Conservation (phyloP, 2,113 vertebrate species). For the Alligator sinensis region DNA sequence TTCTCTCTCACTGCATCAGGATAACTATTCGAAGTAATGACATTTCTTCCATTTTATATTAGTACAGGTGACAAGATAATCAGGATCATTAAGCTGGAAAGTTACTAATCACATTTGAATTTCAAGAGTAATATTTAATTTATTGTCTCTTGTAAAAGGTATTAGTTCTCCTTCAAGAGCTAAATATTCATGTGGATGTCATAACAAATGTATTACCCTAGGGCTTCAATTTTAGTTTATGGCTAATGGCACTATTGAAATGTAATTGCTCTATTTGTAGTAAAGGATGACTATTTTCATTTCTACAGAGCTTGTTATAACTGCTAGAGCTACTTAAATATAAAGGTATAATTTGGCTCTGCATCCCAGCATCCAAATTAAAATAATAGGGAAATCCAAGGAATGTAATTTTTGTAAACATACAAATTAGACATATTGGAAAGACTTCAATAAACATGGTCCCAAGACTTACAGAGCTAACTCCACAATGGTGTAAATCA, state of each 20-base stretch:
- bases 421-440: background rate
- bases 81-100: slow-evolving; percentile 9
- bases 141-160: slow-evolving; percentile 17
- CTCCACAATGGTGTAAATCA: background rate
- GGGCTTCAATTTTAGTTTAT: background rate
- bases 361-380: background rate
- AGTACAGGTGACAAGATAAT: background rate
- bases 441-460: background rate
- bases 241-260: background rate
- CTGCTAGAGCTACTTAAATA: slow-evolving; percentile 19
- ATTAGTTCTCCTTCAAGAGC: background rate
- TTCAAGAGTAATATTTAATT: slow-evolving; percentile 37
- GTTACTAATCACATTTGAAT: slow-evolving; percentile 22
- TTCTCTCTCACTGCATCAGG: background rate
- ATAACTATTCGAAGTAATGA: background rate
- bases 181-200: background rate
- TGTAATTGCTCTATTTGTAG: background rate
- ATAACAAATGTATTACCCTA: background rate
- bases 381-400: slow-evolving; percentile 9
- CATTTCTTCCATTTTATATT: slow-evolving; percentile 20
- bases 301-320: slow-evolving; percentile 15
- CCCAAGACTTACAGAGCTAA: background rate
- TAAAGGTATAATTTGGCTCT: slow-evolving; percentile 3
- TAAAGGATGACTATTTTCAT: slow-evolving; percentile 22
- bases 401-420: background rate